Base-by-base conservation (phyloP, 2,797 vertebrate genomes). In the Phataginus tricuspis region DNA sequence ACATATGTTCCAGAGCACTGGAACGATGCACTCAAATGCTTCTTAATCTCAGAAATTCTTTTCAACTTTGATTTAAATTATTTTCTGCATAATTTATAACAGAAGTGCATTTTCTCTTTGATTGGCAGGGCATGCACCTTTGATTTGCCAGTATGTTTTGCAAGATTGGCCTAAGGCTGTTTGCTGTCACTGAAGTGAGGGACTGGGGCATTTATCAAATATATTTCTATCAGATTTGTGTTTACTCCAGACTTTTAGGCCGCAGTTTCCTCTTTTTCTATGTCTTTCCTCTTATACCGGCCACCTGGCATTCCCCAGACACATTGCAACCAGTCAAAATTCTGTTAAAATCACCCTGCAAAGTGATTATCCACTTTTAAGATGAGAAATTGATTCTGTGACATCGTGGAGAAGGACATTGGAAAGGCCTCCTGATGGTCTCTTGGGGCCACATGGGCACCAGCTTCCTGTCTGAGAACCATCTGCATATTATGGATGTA, bases 361-460 rank as follows among this genome's bases (percentile, higher is more conserved):
- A 55, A 34, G 19, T 25, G 29, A 31, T 31, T 34, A 34, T 18
- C 11, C 19, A 13, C 64, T n/a, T 84, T 57, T 45, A 59, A 93
- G 55, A 9, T 25, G 57, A 39, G 10, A 21, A 42, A 11, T 3
- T 11, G 4, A 18, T 21, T 25, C 55, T 18, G 12, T 59, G 61
- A 42, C 3, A 0, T 39, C n/a, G 9, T 39, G 72, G 37, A 39
- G 21, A 27, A 49, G 66, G 74, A 45, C 7, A n/a, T 6, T 2
- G 31, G 66, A n/a, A 37, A 75, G 83, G 18, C 42, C 51, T 63
- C 18, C 3, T 1, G 1, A 49, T 7, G 27, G 4, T 13, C 25
- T 16, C 14, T 12, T 13, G 6, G 0, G 9, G 51, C 12, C 37
- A 1, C 31, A 3, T 1, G 6, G 1, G 4, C 10, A 5, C 31